Evolutionary conservation across 2,797 vertebrate species (phyloP).

Genomic region (Hyperoplus lanceolatus): DNA sequence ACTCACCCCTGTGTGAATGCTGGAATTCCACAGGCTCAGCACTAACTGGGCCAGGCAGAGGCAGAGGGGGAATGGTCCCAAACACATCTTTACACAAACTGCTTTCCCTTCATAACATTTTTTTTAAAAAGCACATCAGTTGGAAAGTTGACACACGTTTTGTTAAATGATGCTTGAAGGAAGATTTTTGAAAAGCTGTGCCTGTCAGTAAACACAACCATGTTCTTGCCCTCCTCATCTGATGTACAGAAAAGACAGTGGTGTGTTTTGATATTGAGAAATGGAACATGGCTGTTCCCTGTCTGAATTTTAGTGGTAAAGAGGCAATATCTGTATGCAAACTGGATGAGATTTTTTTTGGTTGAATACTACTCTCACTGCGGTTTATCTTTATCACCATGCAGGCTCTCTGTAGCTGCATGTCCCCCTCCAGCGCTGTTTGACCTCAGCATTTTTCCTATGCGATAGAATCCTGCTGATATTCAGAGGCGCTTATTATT

Average conservation of each 20-base stretch:
- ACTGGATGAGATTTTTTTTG: background rate
- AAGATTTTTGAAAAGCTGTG: constrained; percentile 17
- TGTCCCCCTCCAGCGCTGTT: constrained; percentile 1
- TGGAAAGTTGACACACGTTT: constrained; percentile 25
- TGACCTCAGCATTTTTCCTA: background rate
- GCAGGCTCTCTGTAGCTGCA: background rate
- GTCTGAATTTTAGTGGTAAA: background rate
- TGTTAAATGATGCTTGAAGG: constrained; percentile 5
- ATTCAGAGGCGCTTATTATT: constrained; percentile 3
- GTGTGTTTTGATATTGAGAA: background rate
- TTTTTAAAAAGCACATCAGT: constrained; percentile 6
- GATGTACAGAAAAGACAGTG: background rate
- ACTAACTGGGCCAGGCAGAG: constrained; percentile 42
- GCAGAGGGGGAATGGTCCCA: constrained; percentile 13
- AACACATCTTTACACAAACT: constrained; percentile 29
- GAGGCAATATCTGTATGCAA: constrained; percentile 13
- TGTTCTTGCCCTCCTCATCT: background rate
- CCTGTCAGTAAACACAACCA: background rate
- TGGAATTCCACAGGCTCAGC: constrained; percentile 55
- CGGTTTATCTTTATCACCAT: constrained; percentile 7
- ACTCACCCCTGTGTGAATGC: constrained; percentile 46
- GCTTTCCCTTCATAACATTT: background rate
- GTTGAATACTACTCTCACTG: background rate
- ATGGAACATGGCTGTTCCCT: background rate
- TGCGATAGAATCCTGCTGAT: constrained; percentile 7